Evolutionary conservation across 2,113 vertebrate genomes (phyloP), one percentile per base, ranked within the genome.

Genomic region (Anolis sagrei): DNA sequence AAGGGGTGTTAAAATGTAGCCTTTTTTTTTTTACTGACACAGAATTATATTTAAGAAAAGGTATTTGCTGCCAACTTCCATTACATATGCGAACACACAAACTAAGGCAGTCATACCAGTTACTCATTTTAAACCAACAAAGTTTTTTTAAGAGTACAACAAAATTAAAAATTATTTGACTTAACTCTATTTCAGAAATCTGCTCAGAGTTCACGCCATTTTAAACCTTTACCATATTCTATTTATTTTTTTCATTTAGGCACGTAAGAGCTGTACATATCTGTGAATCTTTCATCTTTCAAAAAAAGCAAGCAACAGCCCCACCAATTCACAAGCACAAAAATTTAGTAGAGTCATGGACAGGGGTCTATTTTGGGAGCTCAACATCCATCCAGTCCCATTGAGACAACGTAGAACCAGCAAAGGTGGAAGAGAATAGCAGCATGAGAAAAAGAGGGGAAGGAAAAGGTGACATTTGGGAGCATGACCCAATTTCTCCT

Each of bases 1-100:
- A 76, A 44, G 88, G 92, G 91, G 87, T 81, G 88, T 70, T 89
- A 79, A 61, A 86, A 91, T 93, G 85, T 86, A 91, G 93, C 92
- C 79, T 92, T 74, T 94, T 91, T 91, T 75, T 94, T 89, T 92
- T 83, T 83, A 90, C 82, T 73, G 90, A 94, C 93, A 91, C 72
- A 93, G 94, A 77, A 91, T 91, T 72, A 94, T 92, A 91, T 94
- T 95, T 92, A 89, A 90, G 39, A 90, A 95, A 86, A 93, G 62
- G 83, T 89, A 92, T 0, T 64, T 91, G 93, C 91, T 86, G 93
- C 89, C 76, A 91, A 81, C 93, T 85, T 89, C 51, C 91, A 76
- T 86, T 84, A 94, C 93, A 94, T 82, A 95, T 95, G 95, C 93
- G 93, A 81, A 95, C 93, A 93, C 94, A 94, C 93, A 79, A 93